A percentile compares a stretch with the other conserved stretches of the same genome.
These are phyloP conservation scores for Apotomis betuletana DNA, from an alignment of 2,888 invertebrate genomes.

Conservation along the genomic window DNA sequence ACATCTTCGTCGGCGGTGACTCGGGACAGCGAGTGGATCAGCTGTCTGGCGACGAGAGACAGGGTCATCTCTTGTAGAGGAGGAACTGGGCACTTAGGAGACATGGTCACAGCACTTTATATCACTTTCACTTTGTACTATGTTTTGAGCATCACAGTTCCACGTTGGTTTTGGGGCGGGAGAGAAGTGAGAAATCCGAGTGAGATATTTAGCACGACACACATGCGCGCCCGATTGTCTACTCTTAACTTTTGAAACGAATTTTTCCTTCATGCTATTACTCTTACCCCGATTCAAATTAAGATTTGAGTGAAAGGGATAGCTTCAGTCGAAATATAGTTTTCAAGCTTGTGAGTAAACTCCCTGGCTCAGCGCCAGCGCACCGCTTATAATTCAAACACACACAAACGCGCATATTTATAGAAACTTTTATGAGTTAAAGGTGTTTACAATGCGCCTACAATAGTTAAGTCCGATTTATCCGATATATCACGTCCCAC, in stretches of 20 bases:
- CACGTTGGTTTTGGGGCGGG: constrained; percentile 63
- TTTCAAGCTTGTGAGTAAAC: background rate
- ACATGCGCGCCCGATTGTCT: constrained; percentile 59
- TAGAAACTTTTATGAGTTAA: constrained; percentile 74
- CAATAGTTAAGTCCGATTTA: constrained; percentile 62
- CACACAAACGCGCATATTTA: constrained; percentile 72
- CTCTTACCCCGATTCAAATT: background rate
- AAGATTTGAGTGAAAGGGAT: background rate
- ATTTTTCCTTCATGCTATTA: background rate
- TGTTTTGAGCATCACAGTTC: constrained; percentile 67
- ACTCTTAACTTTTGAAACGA: background rate
- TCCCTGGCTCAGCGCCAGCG: constrained; percentile 71
- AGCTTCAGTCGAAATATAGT: background rate
- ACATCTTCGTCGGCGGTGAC: constrained; percentile 85
- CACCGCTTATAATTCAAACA: constrained; percentile 77
- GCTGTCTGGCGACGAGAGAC: constrained; percentile 84
- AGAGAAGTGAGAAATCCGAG: constrained; percentile 73
- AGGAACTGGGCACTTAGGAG: constrained; percentile 85
- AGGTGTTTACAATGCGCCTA: constrained; percentile 70
- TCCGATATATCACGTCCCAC: background rate
- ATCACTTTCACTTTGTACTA: constrained; percentile 50
- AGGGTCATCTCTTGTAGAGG: constrained; percentile 84
- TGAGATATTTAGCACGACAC: constrained; percentile 68
- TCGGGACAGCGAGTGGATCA: constrained; percentile 85
- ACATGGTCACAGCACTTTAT: constrained; percentile 76